Percentiles rank a stretch among this genome's conserved stretches.
Evolutionary conservation across 2,797 vertebrate genomes (phyloP).

Genomic region (Pangasius krempfi): DNA sequence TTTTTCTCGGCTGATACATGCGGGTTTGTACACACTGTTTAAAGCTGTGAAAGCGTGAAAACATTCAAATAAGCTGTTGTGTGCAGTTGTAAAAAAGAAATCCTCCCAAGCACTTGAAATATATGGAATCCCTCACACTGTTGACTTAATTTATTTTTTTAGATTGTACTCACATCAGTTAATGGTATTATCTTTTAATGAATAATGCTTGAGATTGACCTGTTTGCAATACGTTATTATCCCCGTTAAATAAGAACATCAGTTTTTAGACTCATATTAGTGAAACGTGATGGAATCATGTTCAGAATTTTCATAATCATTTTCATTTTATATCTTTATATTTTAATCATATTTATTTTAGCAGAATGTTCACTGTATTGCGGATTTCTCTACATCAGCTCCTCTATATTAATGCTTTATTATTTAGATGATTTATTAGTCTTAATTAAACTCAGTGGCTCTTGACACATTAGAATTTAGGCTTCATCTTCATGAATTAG

Average conservation of each 20-base stretch:
- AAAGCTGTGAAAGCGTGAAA: background rate
- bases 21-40: background rate
- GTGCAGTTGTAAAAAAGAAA: background rate
- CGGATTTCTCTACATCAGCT: background rate
- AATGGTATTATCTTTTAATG: background rate
- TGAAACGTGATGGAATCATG: background rate
- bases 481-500: background rate
- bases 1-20: background rate
- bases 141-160: background rate
- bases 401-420: background rate
- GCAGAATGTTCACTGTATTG: background rate
- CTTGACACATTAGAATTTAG: background rate
- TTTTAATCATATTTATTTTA: background rate
- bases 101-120: background rate
- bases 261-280: background rate
- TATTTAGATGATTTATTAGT: background rate
- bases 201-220: background rate
- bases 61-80: background rate
- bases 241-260: background rate
- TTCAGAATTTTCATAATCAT: background rate
- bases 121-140: background rate
- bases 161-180: background rate
- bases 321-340: no score
- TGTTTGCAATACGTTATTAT: background rate
- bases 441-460: background rate